Conservation (phyloP, 2,797 vertebrate genomes). For the Dryobates pubescens region DNA sequence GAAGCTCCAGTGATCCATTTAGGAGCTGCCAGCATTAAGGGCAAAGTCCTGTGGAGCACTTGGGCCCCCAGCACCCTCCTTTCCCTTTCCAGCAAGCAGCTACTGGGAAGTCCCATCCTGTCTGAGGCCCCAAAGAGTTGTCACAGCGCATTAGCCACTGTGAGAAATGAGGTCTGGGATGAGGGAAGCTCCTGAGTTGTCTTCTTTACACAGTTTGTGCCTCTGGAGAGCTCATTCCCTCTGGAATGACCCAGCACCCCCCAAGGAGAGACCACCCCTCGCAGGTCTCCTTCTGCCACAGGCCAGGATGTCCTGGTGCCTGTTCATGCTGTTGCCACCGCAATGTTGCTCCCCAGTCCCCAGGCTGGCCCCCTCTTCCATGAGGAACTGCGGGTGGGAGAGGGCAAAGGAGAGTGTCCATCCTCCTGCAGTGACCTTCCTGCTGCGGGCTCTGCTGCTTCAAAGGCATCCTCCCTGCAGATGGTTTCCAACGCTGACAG, state of each 20-base stretch:
- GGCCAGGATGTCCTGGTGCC: neutral
- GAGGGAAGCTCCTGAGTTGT: neutral
- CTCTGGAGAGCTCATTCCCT: neutral
- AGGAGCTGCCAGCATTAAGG: neutral
- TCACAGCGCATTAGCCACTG: rapidly evolving
- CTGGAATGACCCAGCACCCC: neutral
- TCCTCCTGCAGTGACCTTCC: neutral
- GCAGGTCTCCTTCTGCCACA: rapidly evolving
- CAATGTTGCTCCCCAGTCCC: rapidly evolving
- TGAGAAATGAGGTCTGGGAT: neutral
- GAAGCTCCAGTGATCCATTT: neutral
- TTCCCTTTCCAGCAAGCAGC: rapidly evolving
- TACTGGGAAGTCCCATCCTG: neutral
- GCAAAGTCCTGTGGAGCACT: neutral
- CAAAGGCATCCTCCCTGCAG: neutral
- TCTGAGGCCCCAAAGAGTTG: rapidly evolving
- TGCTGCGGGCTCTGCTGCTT: neutral
- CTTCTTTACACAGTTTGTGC: neutral
- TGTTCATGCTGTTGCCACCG: neutral
- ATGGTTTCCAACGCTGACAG: neutral
- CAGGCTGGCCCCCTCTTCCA: too few relatives aligned
- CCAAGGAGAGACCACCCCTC: neutral
- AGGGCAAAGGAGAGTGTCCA: rapidly evolving
- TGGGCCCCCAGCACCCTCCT: neutral
- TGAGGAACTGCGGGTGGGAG: rapidly evolving